Evolutionary conservation across 2,113 vertebrate species (phyloP).

Genomic region (Pomatorhinus ruficollis): DNA sequence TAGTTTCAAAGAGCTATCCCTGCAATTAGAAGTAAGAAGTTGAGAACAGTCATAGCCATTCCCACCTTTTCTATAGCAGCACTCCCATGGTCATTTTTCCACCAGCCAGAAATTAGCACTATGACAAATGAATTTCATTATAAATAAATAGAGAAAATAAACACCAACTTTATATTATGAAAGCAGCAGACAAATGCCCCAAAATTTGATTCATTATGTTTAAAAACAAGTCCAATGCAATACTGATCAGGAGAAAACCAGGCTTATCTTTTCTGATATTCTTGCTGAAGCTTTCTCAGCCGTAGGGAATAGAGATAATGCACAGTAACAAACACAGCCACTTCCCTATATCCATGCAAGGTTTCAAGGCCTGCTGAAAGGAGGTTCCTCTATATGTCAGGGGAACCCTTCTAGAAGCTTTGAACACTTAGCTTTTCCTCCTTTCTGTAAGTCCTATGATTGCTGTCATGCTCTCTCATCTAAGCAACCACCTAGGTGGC

Average conservation of each 20-base stretch:
- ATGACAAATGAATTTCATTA: neutral
- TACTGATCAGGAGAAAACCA: neutral
- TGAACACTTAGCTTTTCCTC: neutral
- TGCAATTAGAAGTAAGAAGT: neutral
- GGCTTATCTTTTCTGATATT: neutral
- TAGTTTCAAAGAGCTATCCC: neutral
- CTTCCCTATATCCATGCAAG: neutral
- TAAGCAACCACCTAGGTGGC: neutral
- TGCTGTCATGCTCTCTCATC: neutral
- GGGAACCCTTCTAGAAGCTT: neutral
- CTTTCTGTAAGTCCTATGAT: neutral
- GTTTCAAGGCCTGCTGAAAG: neutral
- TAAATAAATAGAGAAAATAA: neutral
- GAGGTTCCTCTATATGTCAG: neutral
- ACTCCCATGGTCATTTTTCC: neutral
- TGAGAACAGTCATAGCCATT: neutral
- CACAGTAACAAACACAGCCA: neutral
- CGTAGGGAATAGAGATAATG: neutral
- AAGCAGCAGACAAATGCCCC: neutral
- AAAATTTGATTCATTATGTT: neutral
- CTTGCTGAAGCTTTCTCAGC: neutral
- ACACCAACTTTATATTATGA: neutral
- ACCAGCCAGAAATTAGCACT: neutral
- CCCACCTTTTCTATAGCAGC: neutral
- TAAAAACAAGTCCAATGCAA: neutral